Percentiles rank a stretch among this genome's conserved stretches.
phyloP scores from a whole-genome alignment of 2,113 vertebrate species.

The Cacatua alba region DNA sequence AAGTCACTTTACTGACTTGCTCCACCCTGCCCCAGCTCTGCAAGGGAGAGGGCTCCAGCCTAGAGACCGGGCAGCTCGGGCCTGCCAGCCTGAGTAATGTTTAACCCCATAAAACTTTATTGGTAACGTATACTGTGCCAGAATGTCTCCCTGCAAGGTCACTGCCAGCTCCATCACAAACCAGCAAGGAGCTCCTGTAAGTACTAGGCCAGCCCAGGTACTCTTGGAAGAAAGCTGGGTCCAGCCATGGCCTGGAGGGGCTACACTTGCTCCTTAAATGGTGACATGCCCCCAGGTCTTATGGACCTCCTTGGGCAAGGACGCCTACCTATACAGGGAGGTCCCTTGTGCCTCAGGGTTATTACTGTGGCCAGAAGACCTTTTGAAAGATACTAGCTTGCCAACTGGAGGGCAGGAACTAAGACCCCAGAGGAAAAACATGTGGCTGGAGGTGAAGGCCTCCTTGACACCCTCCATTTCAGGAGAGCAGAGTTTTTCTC shows the following conservation, averaged over 20 bases:
- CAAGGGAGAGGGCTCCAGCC: not conserved
- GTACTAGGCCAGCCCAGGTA: not conserved
- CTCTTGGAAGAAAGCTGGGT: not conserved
- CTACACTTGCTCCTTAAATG: not conserved
- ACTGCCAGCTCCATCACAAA: not conserved
- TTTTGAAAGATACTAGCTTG: not conserved
- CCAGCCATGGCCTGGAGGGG: not conserved
- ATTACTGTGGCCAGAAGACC: not conserved
- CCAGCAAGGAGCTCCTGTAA: not conserved
- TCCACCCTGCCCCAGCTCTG: not conserved
- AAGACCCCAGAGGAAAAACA: not conserved
- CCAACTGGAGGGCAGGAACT: not conserved
- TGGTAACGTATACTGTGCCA: constrained; percentile 40
- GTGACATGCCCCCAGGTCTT: not conserved
- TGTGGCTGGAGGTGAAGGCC: not conserved
- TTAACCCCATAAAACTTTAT: constrained; percentile 67
- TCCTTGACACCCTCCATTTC: not conserved
- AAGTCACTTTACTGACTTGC: not conserved
- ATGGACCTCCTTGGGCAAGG: not conserved
- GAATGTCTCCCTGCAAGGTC: not conserved
- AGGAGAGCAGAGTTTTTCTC: not conserved
- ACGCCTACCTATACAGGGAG: not conserved
- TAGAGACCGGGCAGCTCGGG: not conserved
- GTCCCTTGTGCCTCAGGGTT: not conserved
- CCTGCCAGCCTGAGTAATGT: constrained; percentile 45